Percentiles rank a stretch among this genome's conserved stretches.
These are phyloP conservation scores for Parotia lawesii DNA, from an alignment of 2,113 vertebrate species.

Conservation along the genomic window DNA sequence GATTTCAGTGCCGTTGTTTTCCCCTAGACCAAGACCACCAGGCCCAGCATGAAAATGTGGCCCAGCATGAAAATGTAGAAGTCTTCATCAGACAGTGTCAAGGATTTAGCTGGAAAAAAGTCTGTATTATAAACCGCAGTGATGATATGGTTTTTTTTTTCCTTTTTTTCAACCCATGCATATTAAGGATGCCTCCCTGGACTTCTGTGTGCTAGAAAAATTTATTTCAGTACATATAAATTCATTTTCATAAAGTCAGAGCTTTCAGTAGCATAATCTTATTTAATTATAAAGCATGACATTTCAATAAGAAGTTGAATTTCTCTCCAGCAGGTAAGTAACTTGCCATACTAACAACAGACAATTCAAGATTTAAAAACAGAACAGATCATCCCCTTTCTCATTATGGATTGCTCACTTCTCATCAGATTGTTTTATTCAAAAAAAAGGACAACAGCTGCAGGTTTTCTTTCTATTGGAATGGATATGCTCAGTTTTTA, in stretches of 20 bases:
- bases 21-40: neutral
- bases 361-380: neutral
- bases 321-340: neutral
- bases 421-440: neutral
- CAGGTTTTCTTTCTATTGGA: neutral
- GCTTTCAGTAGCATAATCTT: neutral
- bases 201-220: neutral
- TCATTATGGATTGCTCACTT: neutral
- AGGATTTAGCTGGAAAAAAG: neutral
- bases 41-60: neutral
- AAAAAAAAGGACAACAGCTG: neutral
- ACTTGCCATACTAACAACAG: neutral
- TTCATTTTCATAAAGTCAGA: neutral
- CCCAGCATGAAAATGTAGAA: neutral
- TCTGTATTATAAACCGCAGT: neutral
- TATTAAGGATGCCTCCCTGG: neutral
- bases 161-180: neutral
- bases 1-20: neutral
- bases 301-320: slow-evolving; percentile 10
- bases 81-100: neutral
- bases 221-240: neutral
- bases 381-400: neutral
- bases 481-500: neutral
- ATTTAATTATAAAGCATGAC: slow-evolving; percentile 28
- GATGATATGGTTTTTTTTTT: neutral